Evolutionary conservation across 2,113 vertebrate species (phyloP).

Genomic region (Ascaphus truei): DNA sequence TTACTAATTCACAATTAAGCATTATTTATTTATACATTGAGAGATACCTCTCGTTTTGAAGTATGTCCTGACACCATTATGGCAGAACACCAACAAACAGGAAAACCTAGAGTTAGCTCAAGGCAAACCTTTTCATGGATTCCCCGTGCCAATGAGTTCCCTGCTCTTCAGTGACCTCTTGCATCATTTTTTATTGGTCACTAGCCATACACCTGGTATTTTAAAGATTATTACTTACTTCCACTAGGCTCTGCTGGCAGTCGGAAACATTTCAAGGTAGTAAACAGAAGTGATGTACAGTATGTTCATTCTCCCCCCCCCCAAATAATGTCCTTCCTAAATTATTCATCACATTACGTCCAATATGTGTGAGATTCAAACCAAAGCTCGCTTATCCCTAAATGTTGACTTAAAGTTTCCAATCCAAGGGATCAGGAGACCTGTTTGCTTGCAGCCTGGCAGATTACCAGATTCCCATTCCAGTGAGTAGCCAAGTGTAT

Average conservation of each 20-base stretch:
- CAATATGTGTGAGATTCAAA: too few relatives aligned
- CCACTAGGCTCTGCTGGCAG: too few relatives aligned
- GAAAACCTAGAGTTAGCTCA: not conserved
- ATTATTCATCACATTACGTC: too few relatives aligned
- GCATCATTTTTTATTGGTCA: not conserved
- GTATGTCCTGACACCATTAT: too few relatives aligned
- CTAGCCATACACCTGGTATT: constrained; percentile 25
- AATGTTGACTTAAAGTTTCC: not conserved
- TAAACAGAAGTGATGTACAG: too few relatives aligned
- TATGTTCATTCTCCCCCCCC: too few relatives aligned
- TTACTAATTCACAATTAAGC: not conserved
- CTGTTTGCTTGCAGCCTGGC: not conserved
- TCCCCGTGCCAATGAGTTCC: not conserved
- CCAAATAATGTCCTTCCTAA: too few relatives aligned
- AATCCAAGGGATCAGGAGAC: not conserved
- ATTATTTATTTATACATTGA: too few relatives aligned
- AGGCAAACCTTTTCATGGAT: not conserved
- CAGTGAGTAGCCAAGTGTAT: not conserved
- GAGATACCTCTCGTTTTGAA: too few relatives aligned
- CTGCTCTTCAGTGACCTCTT: not conserved
- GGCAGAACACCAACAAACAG: not conserved
- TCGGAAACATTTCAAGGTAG: not conserved
- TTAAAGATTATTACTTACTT: constrained; percentile 20
- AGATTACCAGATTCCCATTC: not conserved
- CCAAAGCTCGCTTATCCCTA: too few relatives aligned